Evolutionary conservation across 2,888 invertebrate genomes (phyloP), one percentile per base, ranked within the genome.

Genomic region (Leucoma salicis): DNA sequence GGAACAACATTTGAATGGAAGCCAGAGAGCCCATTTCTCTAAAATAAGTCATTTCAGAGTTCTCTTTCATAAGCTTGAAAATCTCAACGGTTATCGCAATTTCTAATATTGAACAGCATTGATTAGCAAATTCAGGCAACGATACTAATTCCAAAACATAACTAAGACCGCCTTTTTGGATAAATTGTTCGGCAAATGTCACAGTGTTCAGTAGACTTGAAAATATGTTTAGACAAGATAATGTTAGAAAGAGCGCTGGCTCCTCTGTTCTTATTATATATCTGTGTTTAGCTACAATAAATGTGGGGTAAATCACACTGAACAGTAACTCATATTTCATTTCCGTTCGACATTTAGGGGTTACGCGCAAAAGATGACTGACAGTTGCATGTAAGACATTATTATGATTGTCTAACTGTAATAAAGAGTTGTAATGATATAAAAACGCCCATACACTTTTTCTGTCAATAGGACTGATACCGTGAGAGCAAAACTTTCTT

Each of bases 21-120:
- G 82, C 69, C 10, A 89, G 56, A 0, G 85, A 76, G 39, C 72
- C 70, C 58, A 84, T 79, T 32, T 88, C 88, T 37, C 80, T 67
- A 25, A 63, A 76, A 50, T 78, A 76, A 1, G 76, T 59, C 44
- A 73, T 45, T 8, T 77, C 80, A 0, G 74, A 71, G 44, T 82
- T 69, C 36, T 83, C 71, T 42, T 80, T 82, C 43, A 75, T 77
- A 2, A 85, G 65, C 44, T 88, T 91, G 63, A 89, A 91, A 33
- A 92, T 91, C 57, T 92, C 92, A 37, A 92, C 91, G 2, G 90
- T 84, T 1, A 92, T 91, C 0, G 91, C 86, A 39, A 92, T 91
- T 66, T 93, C 93, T 12, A 93, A 72, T 29, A 93, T 88, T 1
- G 90, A 82, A 57, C 92, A 93, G 58, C 92, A 92, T 43, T 89